Percentiles rank a stretch among this genome's conserved stretches.
Conservation (phyloP, 2,888 invertebrate genomes). For the Venusia cambrica region DNA sequence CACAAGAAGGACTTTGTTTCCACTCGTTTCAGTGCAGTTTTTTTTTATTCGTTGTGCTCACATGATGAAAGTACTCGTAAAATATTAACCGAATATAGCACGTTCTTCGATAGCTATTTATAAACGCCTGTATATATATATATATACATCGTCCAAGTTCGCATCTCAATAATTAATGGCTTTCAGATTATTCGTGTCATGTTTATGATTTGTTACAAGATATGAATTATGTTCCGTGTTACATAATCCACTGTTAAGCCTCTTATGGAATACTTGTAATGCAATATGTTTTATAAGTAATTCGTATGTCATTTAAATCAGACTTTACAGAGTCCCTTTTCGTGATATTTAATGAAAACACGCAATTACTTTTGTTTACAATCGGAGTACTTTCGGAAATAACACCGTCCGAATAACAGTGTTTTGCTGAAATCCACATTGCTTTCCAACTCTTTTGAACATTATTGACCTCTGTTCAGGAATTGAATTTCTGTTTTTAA, state of each 20-base stretch:
- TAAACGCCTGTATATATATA: no score
- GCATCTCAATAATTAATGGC: slow-evolving; percentile 30
- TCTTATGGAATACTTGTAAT: slow-evolving; percentile 15
- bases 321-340: slow-evolving; percentile 2
- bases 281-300: slow-evolving; percentile 11
- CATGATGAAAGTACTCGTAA: no score
- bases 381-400: no score
- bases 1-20: slow-evolving; percentile 18
- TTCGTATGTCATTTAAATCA: slow-evolving; percentile 11
- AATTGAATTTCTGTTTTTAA: no score
- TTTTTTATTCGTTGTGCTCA: no score
- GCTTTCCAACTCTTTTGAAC: no score
- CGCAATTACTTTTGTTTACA: slow-evolving; percentile 5
- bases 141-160: slow-evolving; percentile 35
- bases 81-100: no score
- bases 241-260: slow-evolving; percentile 21
- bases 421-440: no score
- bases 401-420: no score
- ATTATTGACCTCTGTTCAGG: no score
- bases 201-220: slow-evolving; percentile 29
- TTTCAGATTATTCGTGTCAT: slow-evolving; percentile 28
- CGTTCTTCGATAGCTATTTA: no score
- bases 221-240: slow-evolving; percentile 23
- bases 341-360: slow-evolving; percentile 2
- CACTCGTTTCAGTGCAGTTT: no score